These are phyloP conservation scores for Macrocentrus cingulum DNA, from an alignment of 1,140 invertebrate species.

Conservation along the genomic window DNA sequence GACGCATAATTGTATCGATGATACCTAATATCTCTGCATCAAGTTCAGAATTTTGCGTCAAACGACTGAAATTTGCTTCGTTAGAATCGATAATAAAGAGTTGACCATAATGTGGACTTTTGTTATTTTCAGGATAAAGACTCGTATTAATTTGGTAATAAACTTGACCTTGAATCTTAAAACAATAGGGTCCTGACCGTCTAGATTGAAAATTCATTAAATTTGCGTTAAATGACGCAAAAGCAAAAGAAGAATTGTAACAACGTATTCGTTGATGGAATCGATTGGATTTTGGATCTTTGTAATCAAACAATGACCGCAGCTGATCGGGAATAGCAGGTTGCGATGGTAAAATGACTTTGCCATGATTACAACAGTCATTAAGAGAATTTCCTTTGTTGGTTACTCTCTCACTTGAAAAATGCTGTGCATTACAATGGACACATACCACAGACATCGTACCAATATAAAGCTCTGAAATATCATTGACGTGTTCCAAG, in stretches of 20 bases:
- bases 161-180: no score
- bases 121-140: constrained; percentile 2
- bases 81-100: constrained; percentile 20
- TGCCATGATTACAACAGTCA: constrained; percentile 16
- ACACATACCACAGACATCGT: constrained; percentile 7
- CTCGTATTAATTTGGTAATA: not conserved
- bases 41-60: not conserved
- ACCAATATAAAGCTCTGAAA: no score
- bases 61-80: constrained; percentile 2
- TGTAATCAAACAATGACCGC: not conserved
- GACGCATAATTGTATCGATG: constrained; percentile 11
- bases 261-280: not conserved
- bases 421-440: constrained; percentile 8
- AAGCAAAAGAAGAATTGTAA: constrained; percentile 12
- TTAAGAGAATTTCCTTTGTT: constrained; percentile 7
- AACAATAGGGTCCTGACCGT: not conserved
- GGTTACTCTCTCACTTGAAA: not conserved
- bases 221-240: constrained; percentile 19
- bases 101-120: constrained; percentile 20
- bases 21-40: not conserved
- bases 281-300: not conserved
- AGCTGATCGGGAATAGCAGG: not conserved
- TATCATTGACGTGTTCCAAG: no score
- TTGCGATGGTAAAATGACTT: not conserved
- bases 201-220: constrained; percentile 5